Evolutionary conservation across 2,797 vertebrate genomes (phyloP), one percentile per base, ranked within the genome.

Genomic region (Microchirus variegatus): DNA sequence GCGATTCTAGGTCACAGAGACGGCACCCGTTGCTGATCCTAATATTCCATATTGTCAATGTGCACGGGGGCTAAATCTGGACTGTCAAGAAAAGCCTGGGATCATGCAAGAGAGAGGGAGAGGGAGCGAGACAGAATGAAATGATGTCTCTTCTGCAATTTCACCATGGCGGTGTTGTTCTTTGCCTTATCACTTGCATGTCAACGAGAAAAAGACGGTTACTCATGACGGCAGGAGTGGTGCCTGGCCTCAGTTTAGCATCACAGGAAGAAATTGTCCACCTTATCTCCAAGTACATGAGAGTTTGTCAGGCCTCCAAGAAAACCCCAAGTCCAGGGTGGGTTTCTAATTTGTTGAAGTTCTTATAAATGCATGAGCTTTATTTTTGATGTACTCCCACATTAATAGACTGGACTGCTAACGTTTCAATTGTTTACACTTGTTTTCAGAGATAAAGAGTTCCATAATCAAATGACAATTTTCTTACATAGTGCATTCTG

Each of bases 1-100:
- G 64, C 77, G 63, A 50, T 77, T 81, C 53, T 67, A 53, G 72
- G 77, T 78, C 73, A 72, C 47, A 40, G 65, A 66, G 47, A 81
- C 65, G 57, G 68, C 46, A 74, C 62, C 64, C 10, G 49, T 53
- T 42, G 16, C 62, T 42, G 59, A 78, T 77, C 67, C 67, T 72
- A 67, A 81, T 75, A 63, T 66, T 51, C 60, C 37, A 59, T n/a
- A n/a, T 60, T 74, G 69, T 77, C 68, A 70, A 49, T 73, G 63
- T 11, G 52, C 59, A 73, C 26, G 19, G 41, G 70, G 41, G 70
- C 67, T 64, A 54, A 53, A 69, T 71, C 10, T 53, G 53, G 63
- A 57, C 55, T 72, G 67, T 73, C 73, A 78, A 60, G 63, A 38
- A 38, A 56, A 53, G 69, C 31, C 41, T 41, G 47, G 52, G 55